Percentiles rank a stretch among this genome's conserved stretches.
These are phyloP conservation scores for Aphidoletes aphidimyza DNA, from an alignment of 2,888 invertebrate species.

Conservation along the genomic window DNA sequence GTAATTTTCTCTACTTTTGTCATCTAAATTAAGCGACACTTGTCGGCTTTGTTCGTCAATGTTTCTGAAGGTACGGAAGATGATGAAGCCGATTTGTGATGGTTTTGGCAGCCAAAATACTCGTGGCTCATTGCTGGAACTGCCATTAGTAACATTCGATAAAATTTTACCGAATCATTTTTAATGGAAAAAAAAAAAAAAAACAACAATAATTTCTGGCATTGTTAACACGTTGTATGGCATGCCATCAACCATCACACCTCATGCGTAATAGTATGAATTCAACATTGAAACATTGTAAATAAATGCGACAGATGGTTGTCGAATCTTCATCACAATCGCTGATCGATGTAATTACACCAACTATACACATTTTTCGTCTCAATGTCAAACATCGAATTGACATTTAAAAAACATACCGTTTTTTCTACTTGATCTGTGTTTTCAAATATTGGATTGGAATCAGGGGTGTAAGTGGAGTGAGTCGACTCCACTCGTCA, in stretches of 20 bases:
- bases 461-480: no score
- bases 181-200: background rate
- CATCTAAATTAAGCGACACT: background rate
- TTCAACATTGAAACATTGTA: background rate
- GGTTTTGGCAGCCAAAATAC: no score
- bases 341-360: background rate
- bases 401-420: no score
- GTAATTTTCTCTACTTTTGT: background rate
- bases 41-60: background rate
- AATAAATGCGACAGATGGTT: background rate
- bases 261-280: no score
- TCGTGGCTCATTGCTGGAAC: background rate
- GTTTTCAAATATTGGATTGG: background rate
- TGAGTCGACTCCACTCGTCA: no score
- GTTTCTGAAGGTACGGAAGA: no score
- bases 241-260: no score
- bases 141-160: slow-evolving; percentile 17
- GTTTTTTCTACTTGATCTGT: background rate
- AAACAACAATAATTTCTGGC: no score
- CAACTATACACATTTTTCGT: background rate
- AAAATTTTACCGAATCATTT: background rate
- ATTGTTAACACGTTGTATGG: no score
- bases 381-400: slow-evolving; percentile 23
- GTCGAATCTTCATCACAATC: background rate
- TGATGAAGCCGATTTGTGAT: no score